Evolutionary conservation across 30 jellyfish, hydroid and myxozoan genomes (phyloP), one percentile per base, ranked within the genome.

Genomic region (Aurelia coerulea): DNA sequence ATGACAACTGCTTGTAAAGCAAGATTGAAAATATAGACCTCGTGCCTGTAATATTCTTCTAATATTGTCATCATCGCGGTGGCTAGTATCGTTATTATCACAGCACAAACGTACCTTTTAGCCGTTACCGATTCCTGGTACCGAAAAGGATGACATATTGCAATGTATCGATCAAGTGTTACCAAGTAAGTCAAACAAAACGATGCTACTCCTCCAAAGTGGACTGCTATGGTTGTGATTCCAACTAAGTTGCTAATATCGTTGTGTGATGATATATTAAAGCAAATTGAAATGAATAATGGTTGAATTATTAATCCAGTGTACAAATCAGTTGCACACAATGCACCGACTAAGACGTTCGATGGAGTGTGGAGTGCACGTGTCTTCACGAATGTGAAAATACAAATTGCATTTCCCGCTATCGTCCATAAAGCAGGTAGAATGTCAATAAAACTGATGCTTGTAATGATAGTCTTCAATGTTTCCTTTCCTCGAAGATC

Each of bases 101-200:
- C 39, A 16, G 19, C 9, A 13, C 15, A 65, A 4, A 7, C 0
- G 39, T 18, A 65, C 18, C 56, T 65, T 23, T 65, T 65, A 15
- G 39, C 39, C 5, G 76, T 65, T 23, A 65, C 56, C 51, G 39
- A 15, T 13, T 17, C 39, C 18, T n/a, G 16, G 76, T 65, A 65
- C 39, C 76, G 34, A 17, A 70, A 59, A 10, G 80, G 63, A 70
- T 23, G 52, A 59, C 80, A 70, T 10, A 70, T 70, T 31, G 80
- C 80, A 37, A 70, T 23, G 80, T 70, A 70, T 23, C 80, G 62
- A 23, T 70, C 80, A 1, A 70, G 65, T 14, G 80, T 70, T 23
- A 70, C 41, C 7, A 34, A 34, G 37, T 41, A 32, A 16, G 63
- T 31, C 80, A 70, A 70, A 5, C 15, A 70, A 15, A 41, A 31